Evolutionary conservation across 2,888 invertebrate species (phyloP), one percentile per base, ranked within the genome.

Genomic region (Augiades crinisus): DNA sequence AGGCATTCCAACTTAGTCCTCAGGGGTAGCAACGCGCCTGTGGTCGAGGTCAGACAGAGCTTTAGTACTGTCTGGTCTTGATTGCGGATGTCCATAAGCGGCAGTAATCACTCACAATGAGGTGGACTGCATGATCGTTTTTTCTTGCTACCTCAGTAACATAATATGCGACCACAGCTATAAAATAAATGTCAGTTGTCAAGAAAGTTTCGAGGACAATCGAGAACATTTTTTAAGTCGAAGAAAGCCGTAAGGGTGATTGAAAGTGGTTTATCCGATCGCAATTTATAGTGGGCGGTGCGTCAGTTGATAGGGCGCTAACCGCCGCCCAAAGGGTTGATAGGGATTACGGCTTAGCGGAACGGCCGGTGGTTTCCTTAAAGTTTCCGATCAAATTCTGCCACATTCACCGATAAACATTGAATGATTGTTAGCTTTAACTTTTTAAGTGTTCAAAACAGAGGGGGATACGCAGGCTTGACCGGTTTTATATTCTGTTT

Each of bases 261-360:
- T 56, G 61, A 60, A 63, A 57, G 60, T 57, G 53, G 55, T 58
- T 64, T 64, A 58, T 59, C 60, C 37, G 52, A 30, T 51, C 41
- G 55, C 54, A 54, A 61, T 60, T 61, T 60, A 61, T 61, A 56
- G 56, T 43, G 59, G 58, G 55, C 54, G 55, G 37, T 55, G 22
- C 13, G 17, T 53, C 59, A 61, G 59, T 63, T 57, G 64, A 64
- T 63, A 59, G 59, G 59, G 59, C 56, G 62, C 56, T 63, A 63
- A 65, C 61, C 58, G 58, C 54, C 43, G 47, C 41, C 54, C 53
- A 34, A 50, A 56, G 45, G 53, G 55, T 45, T 43, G 62, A 59
- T 62, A 59, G 58, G 58, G 53, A 56, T 60, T 60, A 58, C 43
- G 49, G 55, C 57, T 54, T 52, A 56, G 40, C 24, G 19, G 19